Evolutionary conservation across 2,797 vertebrate genomes (phyloP).

Genomic region (Typhlichthys eigenmanni): DNA sequence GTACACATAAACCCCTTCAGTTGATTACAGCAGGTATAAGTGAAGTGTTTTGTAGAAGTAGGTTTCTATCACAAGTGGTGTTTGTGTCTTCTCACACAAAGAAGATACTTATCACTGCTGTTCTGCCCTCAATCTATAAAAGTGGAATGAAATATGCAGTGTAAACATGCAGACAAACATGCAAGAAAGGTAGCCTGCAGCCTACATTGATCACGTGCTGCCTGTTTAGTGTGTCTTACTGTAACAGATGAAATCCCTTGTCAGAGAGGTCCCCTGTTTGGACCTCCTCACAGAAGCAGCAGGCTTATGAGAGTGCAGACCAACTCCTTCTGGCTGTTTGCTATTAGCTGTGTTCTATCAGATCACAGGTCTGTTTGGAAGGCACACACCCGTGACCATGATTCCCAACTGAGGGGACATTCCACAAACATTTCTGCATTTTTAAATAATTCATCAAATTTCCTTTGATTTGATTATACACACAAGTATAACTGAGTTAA

Average conservation of each 20-base stretch:
- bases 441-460: conserved; percentile 38
- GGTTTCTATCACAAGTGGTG: no score
- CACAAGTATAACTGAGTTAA: neutral
- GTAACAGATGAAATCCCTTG: no score
- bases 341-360: neutral
- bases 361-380: conserved; percentile 20
- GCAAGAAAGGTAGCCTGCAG: no score
- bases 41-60: no score
- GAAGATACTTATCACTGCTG: no score
- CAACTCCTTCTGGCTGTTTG: conserved; percentile 4
- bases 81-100: no score
- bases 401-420: conserved; percentile 20
- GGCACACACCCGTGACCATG: conserved; percentile 21
- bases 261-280: neutral
- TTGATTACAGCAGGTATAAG: no score
- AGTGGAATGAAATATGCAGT: no score
- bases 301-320: neutral
- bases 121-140: no score
- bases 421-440: neutral
- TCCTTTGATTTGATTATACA: conserved; percentile 28
- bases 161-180: no score
- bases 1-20: neutral
- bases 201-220: neutral
- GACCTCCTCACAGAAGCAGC: neutral
- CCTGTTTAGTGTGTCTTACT: neutral